Evolutionary conservation across 2,888 invertebrate genomes (phyloP), one percentile per base, ranked within the genome.

Genomic region (Drosophila tripunctata): DNA sequence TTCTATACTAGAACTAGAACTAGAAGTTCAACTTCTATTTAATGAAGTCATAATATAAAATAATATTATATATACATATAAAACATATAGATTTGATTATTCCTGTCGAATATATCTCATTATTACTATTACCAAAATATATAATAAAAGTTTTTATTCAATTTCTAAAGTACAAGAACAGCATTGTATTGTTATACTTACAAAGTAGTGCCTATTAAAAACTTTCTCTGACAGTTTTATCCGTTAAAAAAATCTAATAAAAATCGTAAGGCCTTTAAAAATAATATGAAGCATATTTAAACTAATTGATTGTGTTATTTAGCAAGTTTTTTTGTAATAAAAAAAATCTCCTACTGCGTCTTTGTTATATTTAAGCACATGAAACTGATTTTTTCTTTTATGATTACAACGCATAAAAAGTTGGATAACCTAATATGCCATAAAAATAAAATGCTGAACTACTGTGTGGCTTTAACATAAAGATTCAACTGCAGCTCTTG

Each of bases 401-500:
- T 24, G 52, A 63, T 48, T 48, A 44, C 36, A 56, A 38, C 10
- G 17, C 40, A 56, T 30, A 17, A 56, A 48, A 47, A 30, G 14
- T 57, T 52, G 40, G 54, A 74, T 63, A 71, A 74, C 56, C 31
- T 41, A 75, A 72, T 72, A 75, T 58, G 70, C 57, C 14, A 71
- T 69, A 57, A 63, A 71, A 68, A 30, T 22, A 50, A 57, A 51
- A 68, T 45, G 35, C 48, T 62, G 40, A 50, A 69, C 69, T 68
- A 52, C 68, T 63, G 68, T 69, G 35, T 31, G 50, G 6, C 47
- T 38, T 6, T n/a, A 38, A 17, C 24, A 21, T 17, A 4, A 19
- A 17, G 15, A 27, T 12, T 40, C 17, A 10, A 15, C 8, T 47
- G 33, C 27, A 19, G 55, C 15, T 44, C 47, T 54, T 36, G 47